phyloP scores from a whole-genome alignment of 2,113 vertebrate species.

The Pongo pygmaeus region DNA sequence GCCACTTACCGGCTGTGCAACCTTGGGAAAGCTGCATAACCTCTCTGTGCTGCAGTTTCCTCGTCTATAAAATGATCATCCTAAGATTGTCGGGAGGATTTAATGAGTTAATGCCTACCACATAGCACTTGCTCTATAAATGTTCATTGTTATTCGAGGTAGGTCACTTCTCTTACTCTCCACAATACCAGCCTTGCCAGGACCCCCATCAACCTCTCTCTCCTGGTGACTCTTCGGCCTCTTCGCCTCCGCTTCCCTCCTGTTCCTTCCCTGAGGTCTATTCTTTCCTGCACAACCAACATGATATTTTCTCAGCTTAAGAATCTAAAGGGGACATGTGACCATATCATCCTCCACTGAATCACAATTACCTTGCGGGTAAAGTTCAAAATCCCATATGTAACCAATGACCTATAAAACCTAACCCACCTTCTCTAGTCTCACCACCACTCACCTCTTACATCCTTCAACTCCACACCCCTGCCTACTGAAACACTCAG shows the following conservation, averaged over 20 bases:
- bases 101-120: not conserved
- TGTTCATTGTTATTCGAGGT: accelerated
- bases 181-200: not conserved
- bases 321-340: not conserved
- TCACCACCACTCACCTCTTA: not conserved
- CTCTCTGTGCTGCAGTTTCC: not conserved
- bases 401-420: not conserved
- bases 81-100: accelerated
- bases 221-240: not conserved
- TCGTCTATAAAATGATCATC: not conserved
- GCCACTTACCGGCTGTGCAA: not conserved
- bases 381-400: not conserved
- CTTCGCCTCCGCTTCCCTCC: not conserved
- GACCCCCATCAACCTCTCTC: not conserved
- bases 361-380: not conserved
- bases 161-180: not conserved
- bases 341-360: not conserved
- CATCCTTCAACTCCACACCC: not conserved
- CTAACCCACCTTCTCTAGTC: not conserved
- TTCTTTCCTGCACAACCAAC: not conserved
- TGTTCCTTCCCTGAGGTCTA: not conserved
- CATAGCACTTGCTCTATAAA: accelerated
- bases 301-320: not conserved
- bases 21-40: not conserved
- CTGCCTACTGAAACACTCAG: not conserved